Conservation (phyloP, 2,113 vertebrate genomes). For the Alosa alosa region DNA sequence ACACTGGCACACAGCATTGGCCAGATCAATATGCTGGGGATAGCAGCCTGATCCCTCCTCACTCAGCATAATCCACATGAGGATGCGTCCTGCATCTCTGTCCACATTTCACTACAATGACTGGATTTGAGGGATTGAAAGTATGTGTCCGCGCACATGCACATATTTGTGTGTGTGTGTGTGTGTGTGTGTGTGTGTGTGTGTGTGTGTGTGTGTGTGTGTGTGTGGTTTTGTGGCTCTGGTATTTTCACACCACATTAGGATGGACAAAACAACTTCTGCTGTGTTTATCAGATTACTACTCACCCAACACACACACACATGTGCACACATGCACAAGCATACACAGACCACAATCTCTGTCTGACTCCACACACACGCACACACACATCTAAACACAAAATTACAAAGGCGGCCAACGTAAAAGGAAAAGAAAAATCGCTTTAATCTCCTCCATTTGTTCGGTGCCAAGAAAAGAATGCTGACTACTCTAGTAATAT, state of each 20-base stretch:
- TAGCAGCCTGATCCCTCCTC: not conserved
- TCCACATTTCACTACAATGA: no score
- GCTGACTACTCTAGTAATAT: slow-evolving; percentile 5
- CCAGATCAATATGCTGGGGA: not conserved
- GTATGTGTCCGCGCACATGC: not conserved
- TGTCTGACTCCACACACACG: not conserved
- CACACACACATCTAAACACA: slow-evolving; percentile 12
- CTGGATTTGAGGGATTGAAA: not conserved
- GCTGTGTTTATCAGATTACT: not conserved
- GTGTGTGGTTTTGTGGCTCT: not conserved
- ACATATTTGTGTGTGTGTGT: not conserved
- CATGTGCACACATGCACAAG: not conserved
- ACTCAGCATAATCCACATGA: not conserved
- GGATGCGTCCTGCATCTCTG: not conserved
- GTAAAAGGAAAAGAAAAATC: not conserved
- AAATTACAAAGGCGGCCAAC: not conserved
- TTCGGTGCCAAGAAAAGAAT: not conserved
- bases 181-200: no score
- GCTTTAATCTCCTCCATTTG: slow-evolving; percentile 4
- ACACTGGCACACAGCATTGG: not conserved
- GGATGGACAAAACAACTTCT: not conserved
- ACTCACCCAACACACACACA: not conserved
- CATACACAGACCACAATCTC: not conserved
- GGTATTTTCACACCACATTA: not conserved
- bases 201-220: slow-evolving; percentile 13